Conservation (phyloP, 2,797 vertebrate genomes). For the Parambassis ranga region DNA sequence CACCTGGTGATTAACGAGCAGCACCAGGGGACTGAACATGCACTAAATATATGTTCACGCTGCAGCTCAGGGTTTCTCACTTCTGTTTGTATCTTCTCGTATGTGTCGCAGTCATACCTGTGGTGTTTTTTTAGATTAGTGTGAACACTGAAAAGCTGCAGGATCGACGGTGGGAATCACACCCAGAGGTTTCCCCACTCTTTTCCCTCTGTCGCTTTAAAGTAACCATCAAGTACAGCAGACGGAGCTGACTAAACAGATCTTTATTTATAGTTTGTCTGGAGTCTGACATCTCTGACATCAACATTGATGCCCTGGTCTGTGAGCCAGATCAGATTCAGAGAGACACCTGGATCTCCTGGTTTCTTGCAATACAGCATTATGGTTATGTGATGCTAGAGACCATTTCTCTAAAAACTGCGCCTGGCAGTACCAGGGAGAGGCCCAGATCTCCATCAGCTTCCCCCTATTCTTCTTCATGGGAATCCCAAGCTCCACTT, state of each 20-base stretch:
- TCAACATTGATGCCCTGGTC: neutral
- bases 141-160: neutral
- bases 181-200: neutral
- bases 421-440: no score
- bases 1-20: conserved; percentile 68
- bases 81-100: conserved; percentile 5
- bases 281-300: neutral
- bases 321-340: no score
- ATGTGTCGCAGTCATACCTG: neutral
- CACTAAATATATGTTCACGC: neutral
- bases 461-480: no score
- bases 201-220: neutral
- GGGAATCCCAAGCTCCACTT: no score
- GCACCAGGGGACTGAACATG: neutral
- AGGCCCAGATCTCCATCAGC: no score
- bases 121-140: neutral
- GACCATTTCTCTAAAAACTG: no score
- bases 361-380: no score
- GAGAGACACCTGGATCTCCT: no score
- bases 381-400: no score
- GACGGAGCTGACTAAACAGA: neutral
- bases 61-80: neutral
- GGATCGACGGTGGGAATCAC: neutral
- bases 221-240: neutral
- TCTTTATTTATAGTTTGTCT: neutral